These are phyloP conservation scores for Neotragus pygmaeus DNA, from an alignment of 2,113 vertebrate genomes.

Conservation along the genomic window DNA sequence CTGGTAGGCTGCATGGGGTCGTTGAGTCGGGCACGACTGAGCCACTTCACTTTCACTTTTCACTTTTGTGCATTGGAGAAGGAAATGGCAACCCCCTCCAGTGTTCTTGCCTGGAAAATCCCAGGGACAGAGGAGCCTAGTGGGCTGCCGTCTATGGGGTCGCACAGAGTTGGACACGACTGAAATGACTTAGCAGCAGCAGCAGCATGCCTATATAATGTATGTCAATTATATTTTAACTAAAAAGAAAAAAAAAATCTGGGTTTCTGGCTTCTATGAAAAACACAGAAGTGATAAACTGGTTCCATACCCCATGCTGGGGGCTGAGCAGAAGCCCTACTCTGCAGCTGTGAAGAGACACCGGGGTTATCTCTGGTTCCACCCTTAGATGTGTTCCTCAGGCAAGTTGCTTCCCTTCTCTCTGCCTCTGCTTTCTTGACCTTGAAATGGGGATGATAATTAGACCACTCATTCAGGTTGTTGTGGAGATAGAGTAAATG, in stretches of 20 bases:
- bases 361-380: neutral
- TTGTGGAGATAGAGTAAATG: neutral
- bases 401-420: neutral
- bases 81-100: no score
- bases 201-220: no score
- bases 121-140: no score
- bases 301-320: neutral
- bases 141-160: no score
- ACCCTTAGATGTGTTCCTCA: neutral
- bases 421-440: neutral
- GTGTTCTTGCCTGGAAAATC: no score
- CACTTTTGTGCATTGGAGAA: no score
- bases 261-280: neutral
- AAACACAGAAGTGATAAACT: neutral
- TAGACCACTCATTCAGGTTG: neutral
- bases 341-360: rapidly evolving
- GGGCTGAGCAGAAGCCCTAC: neutral
- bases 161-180: no score
- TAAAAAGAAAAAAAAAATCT: neutral
- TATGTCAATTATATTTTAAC: neutral
- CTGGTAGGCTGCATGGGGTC: no score
- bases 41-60: no score
- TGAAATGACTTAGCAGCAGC: no score
- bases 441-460: neutral
- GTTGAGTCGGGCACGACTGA: no score